Base-by-base conservation (phyloP, 2,797 vertebrate species). In the Malacoraja senta region DNA sequence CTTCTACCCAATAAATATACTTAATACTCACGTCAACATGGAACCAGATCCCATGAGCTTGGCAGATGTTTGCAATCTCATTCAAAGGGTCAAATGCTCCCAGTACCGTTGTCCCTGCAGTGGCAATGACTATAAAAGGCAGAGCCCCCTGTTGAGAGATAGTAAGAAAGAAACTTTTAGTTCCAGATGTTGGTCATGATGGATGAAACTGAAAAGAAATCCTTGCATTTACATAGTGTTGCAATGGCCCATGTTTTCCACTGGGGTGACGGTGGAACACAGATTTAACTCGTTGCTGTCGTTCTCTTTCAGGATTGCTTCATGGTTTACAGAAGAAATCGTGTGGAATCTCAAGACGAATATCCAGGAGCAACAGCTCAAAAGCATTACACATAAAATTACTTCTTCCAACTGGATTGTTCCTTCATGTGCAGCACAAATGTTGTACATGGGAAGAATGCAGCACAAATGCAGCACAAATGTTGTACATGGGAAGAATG, bases 31-130 rank as follows among this genome's bases (percentile, higher is more conserved):
- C 96, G 17, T 97, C 97, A 94, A 97, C 96, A 3, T 96, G 96
- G 86, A 97, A 95, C 97, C 97, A 97, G 93, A 97, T 96, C 93
- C 94, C 94, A 8, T 97, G 93, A 93, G 94, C 96, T 94, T 97
- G 96, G 93, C 97, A 98, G 94, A 97, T 94, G 93, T 96, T 95
- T 0, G 97, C 97, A 35, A 98, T 97, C 94, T 96, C 95, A 93
- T 97, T 96, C 93, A 98, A 95, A 93, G 97, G 97, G 95, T 98
- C 97, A 81, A 98, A 98, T 7, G 97, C 97, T 93, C 97, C 97
- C 93, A 98, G 93, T 24, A 97, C 97, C 0, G 97, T 97, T 76
- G 97, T 98, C 29, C 97, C 97, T 93, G 97, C 96, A 0, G 97
- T 98, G 94, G 97, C 96, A 93, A 97, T 97, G 93, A 98, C 97